These are phyloP conservation scores for Egretta garzetta DNA, from an alignment of 2,113 vertebrate genomes.

Conservation along the genomic window DNA sequence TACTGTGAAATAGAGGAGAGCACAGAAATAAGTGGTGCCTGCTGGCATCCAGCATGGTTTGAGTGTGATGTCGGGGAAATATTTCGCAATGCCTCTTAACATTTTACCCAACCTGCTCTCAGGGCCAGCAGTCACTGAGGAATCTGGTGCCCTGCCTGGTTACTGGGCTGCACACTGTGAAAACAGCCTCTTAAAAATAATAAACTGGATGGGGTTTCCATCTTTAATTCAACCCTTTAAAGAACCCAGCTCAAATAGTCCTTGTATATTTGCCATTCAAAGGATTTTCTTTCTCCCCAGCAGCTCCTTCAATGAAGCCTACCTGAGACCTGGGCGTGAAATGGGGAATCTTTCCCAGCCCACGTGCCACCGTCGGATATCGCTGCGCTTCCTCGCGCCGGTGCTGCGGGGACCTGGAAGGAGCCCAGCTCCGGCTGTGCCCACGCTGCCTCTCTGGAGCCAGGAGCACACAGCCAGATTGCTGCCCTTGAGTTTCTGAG, in stretches of 20 bases:
- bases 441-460: accelerated
- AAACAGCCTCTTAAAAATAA: background rate
- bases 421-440: background rate
- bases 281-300: background rate
- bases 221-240: background rate
- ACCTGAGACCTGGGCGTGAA: background rate
- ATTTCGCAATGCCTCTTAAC: background rate
- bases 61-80: background rate
- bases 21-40: background rate
- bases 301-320: background rate
- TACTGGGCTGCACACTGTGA: background rate
- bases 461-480: background rate
- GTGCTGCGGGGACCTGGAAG: background rate
- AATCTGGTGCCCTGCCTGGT: background rate
- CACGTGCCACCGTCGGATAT: accelerated
- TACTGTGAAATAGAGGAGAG: background rate
- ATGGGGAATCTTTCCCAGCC: background rate
- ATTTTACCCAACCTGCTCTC: background rate
- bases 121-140: background rate
- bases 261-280: background rate
- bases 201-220: background rate
- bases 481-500: background rate
- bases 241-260: background rate
- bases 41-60: background rate
- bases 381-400: accelerated